Conservation (phyloP, 2,888 invertebrate species). For the Sussaba pulchella region DNA sequence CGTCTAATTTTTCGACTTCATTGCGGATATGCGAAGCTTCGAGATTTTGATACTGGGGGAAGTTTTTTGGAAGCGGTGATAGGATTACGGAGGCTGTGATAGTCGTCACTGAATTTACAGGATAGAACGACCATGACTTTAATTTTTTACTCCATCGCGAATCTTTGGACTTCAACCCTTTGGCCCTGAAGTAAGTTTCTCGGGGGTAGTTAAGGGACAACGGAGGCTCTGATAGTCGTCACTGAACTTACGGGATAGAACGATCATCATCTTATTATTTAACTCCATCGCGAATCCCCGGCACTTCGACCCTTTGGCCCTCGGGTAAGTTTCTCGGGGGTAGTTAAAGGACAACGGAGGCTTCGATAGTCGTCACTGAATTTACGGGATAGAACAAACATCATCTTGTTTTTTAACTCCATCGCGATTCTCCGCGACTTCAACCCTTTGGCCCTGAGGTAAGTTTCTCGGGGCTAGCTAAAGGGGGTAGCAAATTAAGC, state of each 20-base stretch:
- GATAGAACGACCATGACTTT: constrained; percentile 26
- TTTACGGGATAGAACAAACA: too few relatives aligned
- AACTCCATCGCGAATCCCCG: too few relatives aligned
- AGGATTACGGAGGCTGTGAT: background rate
- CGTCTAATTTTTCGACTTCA: constrained; percentile 13
- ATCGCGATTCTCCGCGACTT: too few relatives aligned
- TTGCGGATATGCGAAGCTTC: background rate
- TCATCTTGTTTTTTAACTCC: too few relatives aligned
- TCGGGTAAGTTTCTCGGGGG: too few relatives aligned
- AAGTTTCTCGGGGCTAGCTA: too few relatives aligned
- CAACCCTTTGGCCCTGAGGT: too few relatives aligned
- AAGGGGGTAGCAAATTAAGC: too few relatives aligned
- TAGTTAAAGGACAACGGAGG: too few relatives aligned
- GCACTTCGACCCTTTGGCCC: too few relatives aligned
- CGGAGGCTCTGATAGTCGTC: constrained; percentile 26
- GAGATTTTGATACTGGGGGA: background rate
- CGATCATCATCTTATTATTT: too few relatives aligned
- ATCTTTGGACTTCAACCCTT: background rate
- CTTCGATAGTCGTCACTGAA: too few relatives aligned
- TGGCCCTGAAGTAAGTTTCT: background rate
- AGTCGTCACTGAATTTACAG: constrained; percentile 31
- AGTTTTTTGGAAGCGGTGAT: background rate
- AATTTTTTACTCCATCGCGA: constrained; percentile 4
- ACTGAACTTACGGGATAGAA: background rate
- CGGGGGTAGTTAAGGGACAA: background rate